Evolutionary conservation across 2,797 vertebrate genomes (phyloP), one percentile per base, ranked within the genome.

Genomic region (Labeo calbasu): DNA sequence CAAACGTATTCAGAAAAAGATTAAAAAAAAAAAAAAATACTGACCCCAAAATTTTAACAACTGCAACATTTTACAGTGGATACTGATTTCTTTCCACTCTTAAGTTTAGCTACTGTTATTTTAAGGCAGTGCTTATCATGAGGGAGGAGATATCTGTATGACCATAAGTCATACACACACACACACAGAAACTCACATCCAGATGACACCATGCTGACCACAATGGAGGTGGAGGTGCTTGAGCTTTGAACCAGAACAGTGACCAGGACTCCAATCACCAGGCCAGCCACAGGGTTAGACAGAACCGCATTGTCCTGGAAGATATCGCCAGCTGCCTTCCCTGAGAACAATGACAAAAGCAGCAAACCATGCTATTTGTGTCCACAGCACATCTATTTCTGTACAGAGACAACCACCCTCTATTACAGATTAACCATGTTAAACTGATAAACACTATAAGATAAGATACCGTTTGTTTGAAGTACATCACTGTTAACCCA

Each of bases 201-300:
- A 86, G 98, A 98, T 68, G 98, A 96, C 81, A 99, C 98, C 98
- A 99, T 99, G 96, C 98, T 99, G 95, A 99, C 98, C 17, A 99
- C 90, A 78, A 99, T 99, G 61, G 98, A 99, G 0, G 98, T 96
- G 2, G 98, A 99, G 0, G 98, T 99, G 89, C 97, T 98, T 81
- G 98, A 99, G 87, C 98, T 99, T 91, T 99, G 98, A 15, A 99
- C 97, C 91, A 99, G 89, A 71, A 98, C 97, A 0, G 98, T 99
- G 91, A 99, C 98, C 93, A 99, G 91, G 69, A 99, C 96, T 0
- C 98, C 98, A 0, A 99, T 99, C 89, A 99, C 96, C 86, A 99
- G 81, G 0, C 98, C 98, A 0, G 98, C 97, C 88, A 99, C 94
- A 10, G 98, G 98, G 91, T 99, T 99, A 4, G 96, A 91, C 90